Evolutionary conservation across 1,140 invertebrate species (phyloP).

Genomic region (Drosophila pallidifrons): DNA sequence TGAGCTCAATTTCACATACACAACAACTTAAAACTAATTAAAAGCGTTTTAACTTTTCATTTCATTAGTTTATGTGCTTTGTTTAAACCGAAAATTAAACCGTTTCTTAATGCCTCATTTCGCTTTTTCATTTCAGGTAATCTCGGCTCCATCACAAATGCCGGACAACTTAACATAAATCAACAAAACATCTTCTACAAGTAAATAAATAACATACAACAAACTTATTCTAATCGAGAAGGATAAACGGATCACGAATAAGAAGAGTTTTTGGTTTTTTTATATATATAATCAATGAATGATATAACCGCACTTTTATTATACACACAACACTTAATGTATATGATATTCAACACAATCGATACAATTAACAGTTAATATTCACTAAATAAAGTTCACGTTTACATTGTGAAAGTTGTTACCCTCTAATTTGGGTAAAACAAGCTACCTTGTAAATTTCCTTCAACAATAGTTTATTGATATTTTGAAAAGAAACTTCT

Average conservation of each 20-base stretch:
- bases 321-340: neutral
- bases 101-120: conserved; percentile 51
- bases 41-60: conserved; percentile 51
- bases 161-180: conserved; percentile 24
- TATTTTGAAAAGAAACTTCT: neutral
- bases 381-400: neutral
- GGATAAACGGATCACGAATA: too few species aligned
- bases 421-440: neutral
- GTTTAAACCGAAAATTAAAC: conserved; percentile 45
- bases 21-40: conserved; percentile 20
- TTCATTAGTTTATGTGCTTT: conserved; percentile 51
- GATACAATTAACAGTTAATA: neutral
- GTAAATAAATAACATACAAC: neutral
- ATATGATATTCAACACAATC: neutral
- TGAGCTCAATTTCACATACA: conserved; percentile 49
- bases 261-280: too few species aligned
- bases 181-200: conserved; percentile 8
- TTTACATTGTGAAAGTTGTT: neutral
- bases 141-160: neutral
- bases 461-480: neutral
- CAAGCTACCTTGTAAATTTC: neutral
- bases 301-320: too few species aligned
- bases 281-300: too few species aligned
- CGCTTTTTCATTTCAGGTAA: conserved; percentile 60
- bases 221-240: neutral